Conservation (phyloP, 2,113 vertebrate species). For the Toxostoma redivivum region DNA sequence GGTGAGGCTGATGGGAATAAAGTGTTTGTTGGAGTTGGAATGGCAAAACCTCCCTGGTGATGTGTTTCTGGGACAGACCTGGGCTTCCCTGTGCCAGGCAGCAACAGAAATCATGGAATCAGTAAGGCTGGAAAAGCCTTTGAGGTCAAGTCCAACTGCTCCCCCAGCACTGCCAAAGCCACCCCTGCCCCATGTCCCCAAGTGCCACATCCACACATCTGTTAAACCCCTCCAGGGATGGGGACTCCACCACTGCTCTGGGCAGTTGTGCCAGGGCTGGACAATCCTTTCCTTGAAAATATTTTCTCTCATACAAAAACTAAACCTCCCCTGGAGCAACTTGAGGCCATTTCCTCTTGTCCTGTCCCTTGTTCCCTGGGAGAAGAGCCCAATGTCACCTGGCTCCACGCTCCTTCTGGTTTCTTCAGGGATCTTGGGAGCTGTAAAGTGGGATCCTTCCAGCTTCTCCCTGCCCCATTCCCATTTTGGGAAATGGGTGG, state of each 20-base stretch:
- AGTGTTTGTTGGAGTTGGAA: not conserved
- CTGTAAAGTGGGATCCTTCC: not conserved
- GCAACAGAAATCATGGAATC: not conserved
- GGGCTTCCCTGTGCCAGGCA: not conserved
- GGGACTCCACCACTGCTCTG: not conserved
- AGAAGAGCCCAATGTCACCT: not conserved
- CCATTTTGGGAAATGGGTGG: not conserved
- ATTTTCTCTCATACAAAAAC: not conserved
- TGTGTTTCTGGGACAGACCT: not conserved
- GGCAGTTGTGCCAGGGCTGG: not conserved
- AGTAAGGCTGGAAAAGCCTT: not conserved
- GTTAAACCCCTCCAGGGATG: not conserved
- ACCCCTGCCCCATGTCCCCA: not conserved
- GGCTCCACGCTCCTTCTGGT: not conserved
- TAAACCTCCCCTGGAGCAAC: not conserved
- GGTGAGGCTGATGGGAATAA: conserved; percentile 18
- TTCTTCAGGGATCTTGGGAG: not conserved
- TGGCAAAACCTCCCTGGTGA: not conserved
- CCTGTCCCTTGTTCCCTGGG: not conserved
- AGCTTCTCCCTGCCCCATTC: not conserved
- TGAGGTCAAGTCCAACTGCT: accelerated
- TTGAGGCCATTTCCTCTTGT: not conserved
- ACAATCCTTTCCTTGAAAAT: not conserved
- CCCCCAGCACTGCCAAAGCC: not conserved
- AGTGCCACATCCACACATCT: not conserved